These are phyloP conservation scores for Zaprionus bogoriensis DNA, from an alignment of 2,888 invertebrate genomes.

Conservation along the genomic window DNA sequence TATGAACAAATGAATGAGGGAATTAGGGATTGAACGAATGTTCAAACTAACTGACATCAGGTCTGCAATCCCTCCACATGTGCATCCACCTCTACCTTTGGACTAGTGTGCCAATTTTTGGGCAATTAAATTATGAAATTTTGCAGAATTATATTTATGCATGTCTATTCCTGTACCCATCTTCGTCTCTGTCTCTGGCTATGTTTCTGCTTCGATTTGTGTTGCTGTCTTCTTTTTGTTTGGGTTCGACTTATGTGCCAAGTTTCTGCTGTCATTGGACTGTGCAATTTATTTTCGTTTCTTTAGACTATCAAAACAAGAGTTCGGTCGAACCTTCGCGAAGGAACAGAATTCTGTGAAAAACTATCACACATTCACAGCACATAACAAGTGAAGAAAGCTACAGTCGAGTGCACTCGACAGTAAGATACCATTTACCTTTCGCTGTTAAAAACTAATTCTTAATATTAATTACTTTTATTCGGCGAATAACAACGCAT, in stretches of 20 bases:
- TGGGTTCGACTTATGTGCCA: conserved; percentile 70
- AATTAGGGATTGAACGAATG: conserved; percentile 56
- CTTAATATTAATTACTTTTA: too few species aligned
- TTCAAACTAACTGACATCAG: conserved; percentile 39
- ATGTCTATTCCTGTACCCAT: conserved; percentile 22
- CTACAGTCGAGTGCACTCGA: too few species aligned
- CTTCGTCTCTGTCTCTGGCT: not conserved
- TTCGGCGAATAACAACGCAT: too few species aligned
- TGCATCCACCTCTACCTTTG: conserved; percentile 6
- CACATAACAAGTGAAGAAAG: too few species aligned
- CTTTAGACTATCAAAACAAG: not conserved
- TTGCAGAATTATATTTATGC: conserved; percentile 41
- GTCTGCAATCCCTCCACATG: too few species aligned
- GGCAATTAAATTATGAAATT: conserved; percentile 73
- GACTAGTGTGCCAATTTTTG: conserved; percentile 63
- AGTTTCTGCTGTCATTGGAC: conserved; percentile 56
- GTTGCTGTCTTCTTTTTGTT: too few species aligned
- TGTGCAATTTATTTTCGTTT: conserved; percentile 21
- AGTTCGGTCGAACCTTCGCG: not conserved
- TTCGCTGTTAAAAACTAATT: too few species aligned
- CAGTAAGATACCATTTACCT: too few species aligned
- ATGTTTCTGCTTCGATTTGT: conserved; percentile 36
- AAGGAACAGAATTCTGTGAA: not conserved
- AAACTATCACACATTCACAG: too few species aligned
- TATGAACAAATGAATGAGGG: conserved; percentile 21